phyloP scores from a whole-genome alignment of 2,113 vertebrate genomes.

The Campylomormyrus numenius region DNA sequence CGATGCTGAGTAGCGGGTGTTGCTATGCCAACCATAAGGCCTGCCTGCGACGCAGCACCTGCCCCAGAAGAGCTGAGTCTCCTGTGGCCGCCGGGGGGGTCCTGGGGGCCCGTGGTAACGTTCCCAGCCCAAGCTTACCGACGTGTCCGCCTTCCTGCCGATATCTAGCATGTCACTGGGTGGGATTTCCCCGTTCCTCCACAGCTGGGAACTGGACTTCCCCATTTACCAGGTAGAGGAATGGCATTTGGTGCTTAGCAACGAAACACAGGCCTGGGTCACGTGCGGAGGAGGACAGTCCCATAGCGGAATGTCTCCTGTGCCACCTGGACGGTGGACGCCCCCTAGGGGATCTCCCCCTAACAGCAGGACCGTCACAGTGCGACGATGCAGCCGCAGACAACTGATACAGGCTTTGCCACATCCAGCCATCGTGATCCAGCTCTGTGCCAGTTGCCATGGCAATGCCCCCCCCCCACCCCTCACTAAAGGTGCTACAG shows the following conservation, averaged over 20 bases:
- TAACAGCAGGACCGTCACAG: neutral
- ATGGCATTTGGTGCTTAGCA: neutral
- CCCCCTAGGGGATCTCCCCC: neutral
- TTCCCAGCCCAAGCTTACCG: neutral
- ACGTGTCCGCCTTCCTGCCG: neutral
- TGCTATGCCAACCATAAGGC: constrained; percentile 8
- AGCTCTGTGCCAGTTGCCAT: neutral
- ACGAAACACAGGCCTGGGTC: neutral
- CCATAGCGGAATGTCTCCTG: neutral
- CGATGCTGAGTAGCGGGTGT: neutral
- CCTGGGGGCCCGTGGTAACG: neutral
- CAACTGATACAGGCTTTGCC: neutral
- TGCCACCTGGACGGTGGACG: neutral
- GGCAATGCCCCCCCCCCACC: neutral
- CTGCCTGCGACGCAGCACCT: neutral
- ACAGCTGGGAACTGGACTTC: neutral
- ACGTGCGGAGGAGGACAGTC: neutral
- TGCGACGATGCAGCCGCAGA: neutral
- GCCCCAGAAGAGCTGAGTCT: neutral
- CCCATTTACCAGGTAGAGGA: neutral
- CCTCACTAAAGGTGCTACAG: neutral
- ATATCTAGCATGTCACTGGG: neutral
- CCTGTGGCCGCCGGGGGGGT: no score
- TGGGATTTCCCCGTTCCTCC: neutral
- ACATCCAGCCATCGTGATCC: neutral